Percentiles rank a stretch among this genome's conserved stretches.
These are phyloP conservation scores for Clistopyga incitator DNA, from an alignment of 2,888 invertebrate genomes.

Conservation along the genomic window DNA sequence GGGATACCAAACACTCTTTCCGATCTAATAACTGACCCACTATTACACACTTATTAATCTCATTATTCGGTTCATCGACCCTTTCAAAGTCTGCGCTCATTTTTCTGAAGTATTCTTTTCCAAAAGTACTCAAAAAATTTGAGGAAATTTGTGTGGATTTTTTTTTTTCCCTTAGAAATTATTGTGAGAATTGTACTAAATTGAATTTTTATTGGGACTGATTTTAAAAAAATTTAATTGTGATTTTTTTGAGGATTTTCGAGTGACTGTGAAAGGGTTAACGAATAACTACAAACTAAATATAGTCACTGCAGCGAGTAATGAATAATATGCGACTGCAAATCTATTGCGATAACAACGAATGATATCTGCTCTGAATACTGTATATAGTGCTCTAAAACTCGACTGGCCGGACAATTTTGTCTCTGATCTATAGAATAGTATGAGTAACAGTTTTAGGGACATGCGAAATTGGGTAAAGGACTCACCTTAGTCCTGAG, in stretches of 20 bases:
- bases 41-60: conserved; percentile 35
- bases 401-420: conserved; percentile 38
- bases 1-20: conserved; percentile 59
- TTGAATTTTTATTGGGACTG: neutral
- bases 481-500: conserved; percentile 85
- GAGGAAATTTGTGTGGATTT: too few species aligned
- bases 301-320: conserved; percentile 2
- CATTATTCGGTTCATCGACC: conserved; percentile 5
- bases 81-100: conserved; percentile 11
- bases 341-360: conserved; percentile 37
- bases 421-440: conserved; percentile 32
- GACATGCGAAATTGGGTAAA: conserved; percentile 48
- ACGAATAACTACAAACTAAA: conserved; percentile 49
- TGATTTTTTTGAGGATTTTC: neutral
- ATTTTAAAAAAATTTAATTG: too few species aligned
- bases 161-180: too few species aligned
- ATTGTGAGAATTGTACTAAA: too few species aligned
- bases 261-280: conserved; percentile 8
- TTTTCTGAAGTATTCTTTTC: too few species aligned
- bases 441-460: neutral
- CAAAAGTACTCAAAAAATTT: too few species aligned
- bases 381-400: conserved; percentile 44
- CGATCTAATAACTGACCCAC: conserved; percentile 46
- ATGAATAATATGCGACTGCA: conserved; percentile 29
- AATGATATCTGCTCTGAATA: conserved; percentile 23